Evolutionary conservation across 2,888 invertebrate genomes (phyloP).

Genomic region (Lepidocyrtoides sp.): DNA sequence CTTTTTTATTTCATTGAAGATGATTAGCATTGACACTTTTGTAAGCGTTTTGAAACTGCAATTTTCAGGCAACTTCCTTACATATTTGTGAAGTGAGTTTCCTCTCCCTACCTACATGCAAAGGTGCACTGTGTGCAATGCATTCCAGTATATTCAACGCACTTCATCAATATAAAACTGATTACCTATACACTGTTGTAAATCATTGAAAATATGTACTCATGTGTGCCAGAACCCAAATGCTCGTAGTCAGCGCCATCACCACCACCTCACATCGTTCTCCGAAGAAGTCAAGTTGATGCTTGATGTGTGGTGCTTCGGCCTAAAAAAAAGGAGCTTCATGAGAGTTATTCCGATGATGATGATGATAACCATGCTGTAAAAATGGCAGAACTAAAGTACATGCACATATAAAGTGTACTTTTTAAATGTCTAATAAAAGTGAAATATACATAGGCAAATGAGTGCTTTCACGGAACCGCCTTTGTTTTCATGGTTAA

Average conservation of each 20-base stretch:
- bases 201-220: not conserved
- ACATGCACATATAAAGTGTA: too few species aligned
- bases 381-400: slow-evolving; percentile 36
- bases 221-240: not conserved
- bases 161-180: too few species aligned
- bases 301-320: not conserved
- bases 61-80: too few species aligned
- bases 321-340: not conserved
- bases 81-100: too few species aligned
- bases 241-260: not conserved
- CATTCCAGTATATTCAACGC: too few species aligned
- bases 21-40: too few species aligned
- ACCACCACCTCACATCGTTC: not conserved
- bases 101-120: too few species aligned
- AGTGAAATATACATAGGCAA: not conserved
- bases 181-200: too few species aligned
- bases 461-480: slow-evolving; percentile 3
- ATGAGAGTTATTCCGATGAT: slow-evolving; percentile 13
- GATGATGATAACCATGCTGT: not conserved
- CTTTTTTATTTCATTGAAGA: too few species aligned
- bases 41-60: too few species aligned
- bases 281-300: not conserved
- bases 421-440: too few species aligned
- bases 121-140: too few species aligned
- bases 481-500: slow-evolving; percentile 85